Conservation (phyloP, 2,888 invertebrate species). For the Trachelus stipa region DNA sequence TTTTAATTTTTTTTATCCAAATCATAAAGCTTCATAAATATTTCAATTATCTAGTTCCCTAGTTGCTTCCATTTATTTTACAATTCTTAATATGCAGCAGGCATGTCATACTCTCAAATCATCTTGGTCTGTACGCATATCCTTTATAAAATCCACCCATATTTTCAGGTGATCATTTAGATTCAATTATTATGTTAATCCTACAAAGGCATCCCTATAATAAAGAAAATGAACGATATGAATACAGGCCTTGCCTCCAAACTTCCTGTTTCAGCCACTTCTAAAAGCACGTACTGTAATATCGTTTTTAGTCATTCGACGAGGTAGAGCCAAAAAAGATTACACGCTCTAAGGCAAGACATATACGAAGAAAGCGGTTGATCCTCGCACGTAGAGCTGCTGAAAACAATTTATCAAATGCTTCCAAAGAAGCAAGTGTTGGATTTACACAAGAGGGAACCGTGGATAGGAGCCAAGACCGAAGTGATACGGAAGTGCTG, state of each 20-base stretch:
- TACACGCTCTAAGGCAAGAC: constrained; percentile 53
- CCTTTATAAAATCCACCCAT: background rate
- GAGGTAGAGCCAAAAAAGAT: constrained; percentile 41
- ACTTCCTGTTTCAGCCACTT: constrained; percentile 8
- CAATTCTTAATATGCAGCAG: background rate
- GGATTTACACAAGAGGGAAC: constrained; percentile 10
- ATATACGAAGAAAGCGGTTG: constrained; percentile 54
- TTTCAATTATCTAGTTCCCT: background rate
- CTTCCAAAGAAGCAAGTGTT: background rate
- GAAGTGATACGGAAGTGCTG: constrained; percentile 11
- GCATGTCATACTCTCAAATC: background rate
- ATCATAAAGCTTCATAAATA: background rate
- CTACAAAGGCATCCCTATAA: constrained; percentile 3
- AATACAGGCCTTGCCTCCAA: background rate
- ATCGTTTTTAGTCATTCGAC: constrained; percentile 34
- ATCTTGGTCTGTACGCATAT: background rate
- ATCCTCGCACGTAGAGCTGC: constrained; percentile 48
- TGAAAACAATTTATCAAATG: constrained; percentile 23
- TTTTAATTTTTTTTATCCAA: background rate
- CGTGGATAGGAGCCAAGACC: constrained; percentile 11
- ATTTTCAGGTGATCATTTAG: too few species aligned
- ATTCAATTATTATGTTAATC: background rate
- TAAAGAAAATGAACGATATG: background rate
- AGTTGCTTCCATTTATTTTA: background rate
- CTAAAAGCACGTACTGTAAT: constrained; percentile 13